phyloP scores from a whole-genome alignment of 35 echinoderm and acorn worm genomes.

The Stichopus chloronotus region DNA sequence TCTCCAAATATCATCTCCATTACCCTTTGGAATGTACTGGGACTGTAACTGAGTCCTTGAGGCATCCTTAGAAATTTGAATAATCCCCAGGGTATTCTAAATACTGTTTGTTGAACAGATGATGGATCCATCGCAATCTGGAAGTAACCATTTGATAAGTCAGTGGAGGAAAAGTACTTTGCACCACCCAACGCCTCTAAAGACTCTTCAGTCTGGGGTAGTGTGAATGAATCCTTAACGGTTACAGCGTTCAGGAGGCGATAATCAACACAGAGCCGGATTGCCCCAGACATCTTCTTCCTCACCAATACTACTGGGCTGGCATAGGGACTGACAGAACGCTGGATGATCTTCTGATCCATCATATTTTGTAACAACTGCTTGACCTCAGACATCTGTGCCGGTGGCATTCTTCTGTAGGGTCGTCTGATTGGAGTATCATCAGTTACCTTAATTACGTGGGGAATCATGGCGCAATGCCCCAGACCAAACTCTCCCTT shows the following conservation, averaged over 20 bases:
- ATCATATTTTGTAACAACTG: constrained; percentile 40
- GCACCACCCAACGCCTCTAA: constrained; percentile 32
- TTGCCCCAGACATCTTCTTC: constrained; percentile 46
- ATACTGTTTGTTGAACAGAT: constrained; percentile 8
- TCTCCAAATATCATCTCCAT: constrained; percentile 27
- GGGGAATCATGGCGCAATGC: background rate
- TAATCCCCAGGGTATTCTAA: background rate
- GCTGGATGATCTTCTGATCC: constrained; percentile 24
- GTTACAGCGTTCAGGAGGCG: constrained; percentile 12
- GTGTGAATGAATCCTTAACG: constrained; percentile 25
- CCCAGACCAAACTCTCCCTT: constrained; percentile 32
- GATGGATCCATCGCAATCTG: constrained; percentile 13
- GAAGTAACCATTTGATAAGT: constrained; percentile 28
- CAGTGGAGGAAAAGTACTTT: constrained; percentile 2
- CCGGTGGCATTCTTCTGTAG: constrained; percentile 5
- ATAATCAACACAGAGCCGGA: constrained; percentile 52
- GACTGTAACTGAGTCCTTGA: constrained; percentile 1
- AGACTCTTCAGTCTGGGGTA: constrained; percentile 39
- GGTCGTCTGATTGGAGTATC: background rate
- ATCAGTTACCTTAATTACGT: constrained; percentile 1
- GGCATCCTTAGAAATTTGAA: background rate
- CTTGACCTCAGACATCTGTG: constrained; percentile 49
- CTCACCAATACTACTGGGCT: constrained; percentile 44
- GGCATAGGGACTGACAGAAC: constrained; percentile 24
- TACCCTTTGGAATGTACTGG: background rate